Evolutionary conservation across 2,113 vertebrate species (phyloP).

Genomic region (Spheniscus mendiculus): DNA sequence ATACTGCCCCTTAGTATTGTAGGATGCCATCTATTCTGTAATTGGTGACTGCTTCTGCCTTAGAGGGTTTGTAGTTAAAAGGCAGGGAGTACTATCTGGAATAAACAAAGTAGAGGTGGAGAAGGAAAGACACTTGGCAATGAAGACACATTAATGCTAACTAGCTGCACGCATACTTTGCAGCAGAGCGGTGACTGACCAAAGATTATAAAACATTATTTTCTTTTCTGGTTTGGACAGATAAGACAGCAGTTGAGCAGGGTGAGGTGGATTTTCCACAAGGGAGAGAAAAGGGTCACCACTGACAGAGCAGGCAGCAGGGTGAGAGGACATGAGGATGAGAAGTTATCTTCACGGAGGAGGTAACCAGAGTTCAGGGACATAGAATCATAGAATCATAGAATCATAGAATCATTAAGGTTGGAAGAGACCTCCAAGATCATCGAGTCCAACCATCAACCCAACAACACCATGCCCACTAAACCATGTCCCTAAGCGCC

Average conservation of each 20-base stretch:
- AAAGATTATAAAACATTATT: not conserved
- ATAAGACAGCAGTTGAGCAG: not conserved
- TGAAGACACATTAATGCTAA: not conserved
- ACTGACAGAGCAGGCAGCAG: not conserved
- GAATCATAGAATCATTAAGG: too few relatives aligned
- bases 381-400: too few relatives aligned
- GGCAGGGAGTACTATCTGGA: not conserved
- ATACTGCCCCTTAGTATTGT: not conserved
- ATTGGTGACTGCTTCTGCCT: not conserved
- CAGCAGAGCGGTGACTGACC: not conserved
- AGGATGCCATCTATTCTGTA: not conserved
- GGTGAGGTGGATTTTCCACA: not conserved
- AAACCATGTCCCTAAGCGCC: too few relatives aligned
- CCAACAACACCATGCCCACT: too few relatives aligned
- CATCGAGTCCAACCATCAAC: too few relatives aligned
- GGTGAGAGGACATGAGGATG: not conserved
- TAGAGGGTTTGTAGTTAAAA: not conserved
- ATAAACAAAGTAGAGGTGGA: not conserved
- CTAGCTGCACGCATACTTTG: not conserved
- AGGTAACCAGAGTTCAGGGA: not conserved
- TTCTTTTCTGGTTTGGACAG: not conserved
- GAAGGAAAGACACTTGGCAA: not conserved
- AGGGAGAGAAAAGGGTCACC: not conserved
- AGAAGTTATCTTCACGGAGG: not conserved
- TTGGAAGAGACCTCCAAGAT: too few relatives aligned